A percentile compares a stretch with the other conserved stretches of the same genome.
Evolutionary conservation across 2,797 vertebrate species (phyloP).

Genomic region (Orientallactaga sibirica): DNA sequence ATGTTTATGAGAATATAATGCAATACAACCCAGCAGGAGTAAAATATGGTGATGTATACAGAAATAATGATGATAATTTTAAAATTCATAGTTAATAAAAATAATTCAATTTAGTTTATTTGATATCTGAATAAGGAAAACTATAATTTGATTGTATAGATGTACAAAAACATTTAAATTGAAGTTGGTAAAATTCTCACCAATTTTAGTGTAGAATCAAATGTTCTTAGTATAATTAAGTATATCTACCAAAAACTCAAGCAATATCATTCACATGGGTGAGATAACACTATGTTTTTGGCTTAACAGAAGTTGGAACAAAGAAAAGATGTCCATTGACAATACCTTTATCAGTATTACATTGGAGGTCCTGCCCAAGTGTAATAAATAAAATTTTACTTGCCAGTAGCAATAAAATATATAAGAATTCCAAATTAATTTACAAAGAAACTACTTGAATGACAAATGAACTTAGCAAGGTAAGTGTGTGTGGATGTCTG

Average conservation of each 20-base stretch:
- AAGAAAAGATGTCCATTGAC: not conserved
- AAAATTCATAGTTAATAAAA: too few relatives aligned
- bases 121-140: not conserved
- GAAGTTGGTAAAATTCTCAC: slow-evolving; percentile 24
- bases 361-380: not conserved
- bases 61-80: too few relatives aligned
- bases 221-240: not conserved
- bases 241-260: not conserved
- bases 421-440: not conserved
- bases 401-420: not conserved
- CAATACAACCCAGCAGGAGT: too few relatives aligned
- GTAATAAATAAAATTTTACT: not conserved
- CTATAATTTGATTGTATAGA: not conserved
- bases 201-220: not conserved
- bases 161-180: not conserved
- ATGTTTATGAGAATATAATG: too few relatives aligned
- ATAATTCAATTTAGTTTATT: too few relatives aligned
- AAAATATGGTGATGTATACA: too few relatives aligned
- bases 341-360: not conserved
- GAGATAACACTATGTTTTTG: not conserved
- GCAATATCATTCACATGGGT: not conserved
- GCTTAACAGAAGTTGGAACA: not conserved
- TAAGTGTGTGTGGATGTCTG: too few relatives aligned
- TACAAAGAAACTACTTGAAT: not conserved
- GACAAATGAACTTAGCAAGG: too few relatives aligned